Conservation (phyloP, 2,113 vertebrate genomes). For the Thamnophis sirtalis region DNA sequence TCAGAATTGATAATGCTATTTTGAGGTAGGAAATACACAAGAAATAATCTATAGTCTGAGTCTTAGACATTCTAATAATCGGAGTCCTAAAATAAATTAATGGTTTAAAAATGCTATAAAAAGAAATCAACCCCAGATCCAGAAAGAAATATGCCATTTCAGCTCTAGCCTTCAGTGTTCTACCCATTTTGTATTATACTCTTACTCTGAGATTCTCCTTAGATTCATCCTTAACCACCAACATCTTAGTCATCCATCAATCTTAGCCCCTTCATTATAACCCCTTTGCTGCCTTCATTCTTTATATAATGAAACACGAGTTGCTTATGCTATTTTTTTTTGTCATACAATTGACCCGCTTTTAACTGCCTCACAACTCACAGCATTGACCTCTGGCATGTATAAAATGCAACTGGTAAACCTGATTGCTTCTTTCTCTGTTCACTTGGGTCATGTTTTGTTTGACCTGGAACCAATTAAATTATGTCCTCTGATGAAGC, state of each 20-base stretch:
- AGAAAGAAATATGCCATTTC: neutral
- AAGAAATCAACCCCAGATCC: neutral
- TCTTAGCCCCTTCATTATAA: neutral
- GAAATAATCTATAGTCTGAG: neutral
- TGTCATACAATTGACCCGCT: neutral
- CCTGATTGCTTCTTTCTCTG: neutral
- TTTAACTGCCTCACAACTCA: neutral
- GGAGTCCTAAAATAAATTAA: neutral
- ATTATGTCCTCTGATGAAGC: neutral
- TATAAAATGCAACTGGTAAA: neutral
- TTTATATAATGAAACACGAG: neutral
- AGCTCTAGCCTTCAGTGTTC: neutral
- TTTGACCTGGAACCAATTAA: constrained; percentile 4
- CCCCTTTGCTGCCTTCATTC: neutral
- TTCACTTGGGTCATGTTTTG: neutral
- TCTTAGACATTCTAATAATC: neutral
- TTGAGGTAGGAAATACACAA: neutral
- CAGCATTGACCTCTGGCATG: neutral
- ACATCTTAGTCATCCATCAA: neutral
- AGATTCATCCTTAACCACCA: neutral
- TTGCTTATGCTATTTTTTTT: neutral
- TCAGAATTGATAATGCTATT: neutral
- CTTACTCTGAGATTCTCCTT: neutral
- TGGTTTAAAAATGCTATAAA: neutral
- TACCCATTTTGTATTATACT: neutral